Evolutionary conservation across 1,140 invertebrate genomes (phyloP).

Genomic region (Papilio helenus): DNA sequence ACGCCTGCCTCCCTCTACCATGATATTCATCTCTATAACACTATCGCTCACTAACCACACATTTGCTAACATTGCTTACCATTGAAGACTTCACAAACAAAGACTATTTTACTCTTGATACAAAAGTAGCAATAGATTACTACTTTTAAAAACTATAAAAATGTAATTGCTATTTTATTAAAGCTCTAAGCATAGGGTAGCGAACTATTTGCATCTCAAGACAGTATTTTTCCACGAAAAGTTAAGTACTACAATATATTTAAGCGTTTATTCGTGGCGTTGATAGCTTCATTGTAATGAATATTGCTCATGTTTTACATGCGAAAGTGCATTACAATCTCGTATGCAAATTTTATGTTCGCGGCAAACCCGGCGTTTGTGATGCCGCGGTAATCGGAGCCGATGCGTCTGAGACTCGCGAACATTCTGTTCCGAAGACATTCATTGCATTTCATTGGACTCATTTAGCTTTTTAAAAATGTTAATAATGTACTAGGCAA

Average conservation of each 20-base stretch:
- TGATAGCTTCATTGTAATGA: slow-evolving; percentile 37
- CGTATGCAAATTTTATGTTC: slow-evolving; percentile 39
- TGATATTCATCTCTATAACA: slow-evolving; percentile 52
- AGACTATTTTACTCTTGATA: neutral
- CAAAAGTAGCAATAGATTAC: slow-evolving; percentile 32
- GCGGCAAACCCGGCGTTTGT: slow-evolving; percentile 28
- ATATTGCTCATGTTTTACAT: slow-evolving; percentile 34
- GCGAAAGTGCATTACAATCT: slow-evolving; percentile 40
- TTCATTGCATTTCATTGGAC: slow-evolving; percentile 1
- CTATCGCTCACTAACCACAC: slow-evolving; percentile 40
- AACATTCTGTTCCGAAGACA: slow-evolving; percentile 16
- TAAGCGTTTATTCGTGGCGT: slow-evolving; percentile 29
- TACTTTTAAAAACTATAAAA: neutral
- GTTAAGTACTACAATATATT: slow-evolving; percentile 43
- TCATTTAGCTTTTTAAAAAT: slow-evolving; percentile 9
- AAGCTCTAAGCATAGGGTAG: slow-evolving; percentile 54
- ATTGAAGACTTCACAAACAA: slow-evolving; percentile 7
- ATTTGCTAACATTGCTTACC: slow-evolving; percentile 16
- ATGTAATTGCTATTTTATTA: slow-evolving; percentile 41
- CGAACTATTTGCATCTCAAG: slow-evolving; percentile 64
- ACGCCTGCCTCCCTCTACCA: slow-evolving; percentile 54
- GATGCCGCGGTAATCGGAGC: slow-evolving; percentile 19
- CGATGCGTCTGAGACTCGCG: neutral
- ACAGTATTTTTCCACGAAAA: slow-evolving; percentile 68
- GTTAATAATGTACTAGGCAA: neutral